Percentiles rank a stretch among this genome's conserved stretches.
These are phyloP conservation scores for Rhorus exstirpatorius DNA, from an alignment of 2,888 invertebrate genomes.

Conservation along the genomic window DNA sequence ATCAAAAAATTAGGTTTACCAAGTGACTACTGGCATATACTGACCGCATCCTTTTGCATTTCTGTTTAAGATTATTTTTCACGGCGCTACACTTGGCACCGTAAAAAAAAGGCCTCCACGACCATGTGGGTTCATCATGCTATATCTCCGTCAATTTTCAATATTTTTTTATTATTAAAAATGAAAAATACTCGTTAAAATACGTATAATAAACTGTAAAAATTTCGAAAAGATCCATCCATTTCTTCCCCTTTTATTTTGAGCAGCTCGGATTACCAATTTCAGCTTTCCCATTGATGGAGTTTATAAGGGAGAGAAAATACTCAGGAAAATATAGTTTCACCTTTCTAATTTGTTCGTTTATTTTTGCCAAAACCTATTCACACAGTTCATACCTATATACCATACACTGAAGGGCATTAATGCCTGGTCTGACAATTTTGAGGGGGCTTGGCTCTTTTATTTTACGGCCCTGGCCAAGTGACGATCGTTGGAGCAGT, in stretches of 20 bases:
- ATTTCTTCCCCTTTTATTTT: conserved; percentile 20
- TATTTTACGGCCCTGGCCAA: too few species aligned
- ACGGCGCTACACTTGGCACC: conserved; percentile 41
- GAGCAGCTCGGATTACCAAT: too few species aligned
- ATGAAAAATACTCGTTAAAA: conserved; percentile 38
- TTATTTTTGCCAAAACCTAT: too few species aligned
- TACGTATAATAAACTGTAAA: conserved; percentile 19
- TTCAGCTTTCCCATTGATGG: too few species aligned
- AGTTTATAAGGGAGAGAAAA: too few species aligned
- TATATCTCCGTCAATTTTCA: conserved; percentile 36
- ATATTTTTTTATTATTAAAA: conserved; percentile 34
- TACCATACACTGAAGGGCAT: too few species aligned
- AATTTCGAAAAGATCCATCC: conserved; percentile 20
- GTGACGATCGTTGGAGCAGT: too few species aligned
- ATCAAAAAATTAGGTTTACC: conserved; percentile 33
- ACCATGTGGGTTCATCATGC: conserved; percentile 24
- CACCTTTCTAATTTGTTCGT: too few species aligned
- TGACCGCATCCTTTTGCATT: conserved; percentile 22
- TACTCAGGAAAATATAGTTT: too few species aligned
- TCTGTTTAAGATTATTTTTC: conserved; percentile 38
- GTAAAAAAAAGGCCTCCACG: conserved; percentile 33
- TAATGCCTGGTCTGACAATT: too few species aligned
- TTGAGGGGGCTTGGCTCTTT: too few species aligned
- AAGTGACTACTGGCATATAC: conserved; percentile 43
- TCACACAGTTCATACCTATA: too few species aligned